Percentiles rank a stretch among this genome's conserved stretches.
Conservation (phyloP, 2,797 vertebrate genomes). For the Taeniopygia guttata region DNA sequence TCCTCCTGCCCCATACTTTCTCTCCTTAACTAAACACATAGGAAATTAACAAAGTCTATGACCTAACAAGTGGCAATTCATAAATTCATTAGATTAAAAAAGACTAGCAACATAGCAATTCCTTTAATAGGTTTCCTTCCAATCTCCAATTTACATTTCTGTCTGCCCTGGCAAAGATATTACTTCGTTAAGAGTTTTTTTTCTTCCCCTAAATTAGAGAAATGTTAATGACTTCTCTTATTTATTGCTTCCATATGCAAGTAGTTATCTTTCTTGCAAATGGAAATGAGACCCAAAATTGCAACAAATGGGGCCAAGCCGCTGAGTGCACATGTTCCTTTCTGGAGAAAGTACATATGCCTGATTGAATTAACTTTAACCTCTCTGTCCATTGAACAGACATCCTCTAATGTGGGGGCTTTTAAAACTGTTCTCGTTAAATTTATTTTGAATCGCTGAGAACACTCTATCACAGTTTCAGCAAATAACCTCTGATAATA, state of each 20-base stretch:
- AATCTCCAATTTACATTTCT: constrained; percentile 87
- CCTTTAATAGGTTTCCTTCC: constrained; percentile 78
- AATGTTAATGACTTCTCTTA: constrained; percentile 96
- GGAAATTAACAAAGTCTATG: constrained; percentile 74
- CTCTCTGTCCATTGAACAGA: constrained; percentile 88
- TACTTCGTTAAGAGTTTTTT: constrained; percentile 83
- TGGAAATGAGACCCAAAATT: constrained; percentile 98
- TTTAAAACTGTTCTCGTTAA: constrained; percentile 84
- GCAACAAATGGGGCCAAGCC: constrained; percentile 93
- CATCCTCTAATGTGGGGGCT: constrained; percentile 80
- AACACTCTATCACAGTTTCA: constrained; percentile 79
- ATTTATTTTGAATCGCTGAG: constrained; percentile 86
- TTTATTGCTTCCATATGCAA: constrained; percentile 97
- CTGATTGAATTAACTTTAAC: constrained; percentile 92
- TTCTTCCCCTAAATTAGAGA: constrained; percentile 79
- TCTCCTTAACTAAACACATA: constrained; percentile 57
- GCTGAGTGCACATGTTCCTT: constrained; percentile 85
- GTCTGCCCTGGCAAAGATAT: constrained; percentile 85
- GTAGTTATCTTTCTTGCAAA: constrained; percentile 97
- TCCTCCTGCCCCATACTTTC: constrained; percentile 41
- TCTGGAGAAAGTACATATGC: constrained; percentile 85
- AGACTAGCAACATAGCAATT: constrained; percentile 52
- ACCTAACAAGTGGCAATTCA: constrained; percentile 77
- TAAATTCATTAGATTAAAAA: constrained; percentile 78
- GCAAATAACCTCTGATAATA: constrained; percentile 90